phyloP scores from a whole-genome alignment of 2,113 vertebrate species.

The Pelmatolapia mariae region DNA sequence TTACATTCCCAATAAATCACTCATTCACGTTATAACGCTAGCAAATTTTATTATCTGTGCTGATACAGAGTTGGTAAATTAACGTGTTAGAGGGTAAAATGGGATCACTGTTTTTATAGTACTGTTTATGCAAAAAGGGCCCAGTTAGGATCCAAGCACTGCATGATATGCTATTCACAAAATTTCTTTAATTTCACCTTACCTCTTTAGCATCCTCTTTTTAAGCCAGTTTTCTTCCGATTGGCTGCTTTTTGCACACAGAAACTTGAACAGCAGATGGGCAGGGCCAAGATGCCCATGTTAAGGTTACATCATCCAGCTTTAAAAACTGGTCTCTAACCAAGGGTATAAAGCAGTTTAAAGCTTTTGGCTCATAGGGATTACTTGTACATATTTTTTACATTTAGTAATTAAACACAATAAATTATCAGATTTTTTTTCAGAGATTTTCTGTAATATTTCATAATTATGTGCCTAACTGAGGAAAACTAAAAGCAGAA shows the following conservation, averaged over 20 bases:
- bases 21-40: conserved; percentile 19
- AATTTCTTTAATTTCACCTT: not conserved
- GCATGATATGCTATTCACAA: not conserved
- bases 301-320: not conserved
- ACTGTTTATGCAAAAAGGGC: not conserved
- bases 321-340: not conserved
- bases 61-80: not conserved
- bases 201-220: not conserved
- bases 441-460: not conserved
- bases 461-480: not conserved
- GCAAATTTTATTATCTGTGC: not conserved
- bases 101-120: not conserved
- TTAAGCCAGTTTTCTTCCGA: not conserved
- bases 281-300: not conserved
- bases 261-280: not conserved
- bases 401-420: not conserved
- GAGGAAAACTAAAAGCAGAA: not conserved
- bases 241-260: not conserved
- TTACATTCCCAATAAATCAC: conserved; percentile 63
- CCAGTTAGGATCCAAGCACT: not conserved
- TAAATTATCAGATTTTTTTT: not conserved
- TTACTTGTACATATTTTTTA: not conserved
- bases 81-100: not conserved
- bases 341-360: not conserved
- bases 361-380: not conserved